Evolutionary conservation across 2,797 vertebrate genomes (phyloP).

Genomic region (Holocentrus rufus): DNA sequence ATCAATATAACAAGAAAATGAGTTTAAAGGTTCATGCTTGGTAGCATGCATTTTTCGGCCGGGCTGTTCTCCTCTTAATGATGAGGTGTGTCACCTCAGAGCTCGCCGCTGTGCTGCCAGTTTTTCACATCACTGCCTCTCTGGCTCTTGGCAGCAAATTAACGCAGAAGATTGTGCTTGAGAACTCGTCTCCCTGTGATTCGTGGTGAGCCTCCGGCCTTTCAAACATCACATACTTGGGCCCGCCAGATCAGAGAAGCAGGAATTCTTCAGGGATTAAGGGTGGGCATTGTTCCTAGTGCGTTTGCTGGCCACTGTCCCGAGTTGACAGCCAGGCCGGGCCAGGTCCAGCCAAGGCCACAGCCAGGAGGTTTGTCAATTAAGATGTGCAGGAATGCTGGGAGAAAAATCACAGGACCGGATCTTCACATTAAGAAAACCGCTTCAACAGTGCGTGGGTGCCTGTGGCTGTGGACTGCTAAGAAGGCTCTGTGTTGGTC

Average conservation of each 20-base stretch:
- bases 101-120: slow-evolving; percentile 38
- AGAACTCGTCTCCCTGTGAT: slow-evolving; percentile 71
- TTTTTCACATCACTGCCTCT: slow-evolving; percentile 67
- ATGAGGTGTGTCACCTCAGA: slow-evolving; percentile 47
- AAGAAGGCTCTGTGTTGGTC: neutral
- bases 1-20: slow-evolving; percentile 16
- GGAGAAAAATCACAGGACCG: slow-evolving; percentile 54
- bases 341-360: slow-evolving; percentile 53
- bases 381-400: slow-evolving; percentile 76
- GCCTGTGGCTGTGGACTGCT: slow-evolving; percentile 7
- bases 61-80: slow-evolving; percentile 46
- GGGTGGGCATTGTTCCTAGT: slow-evolving; percentile 76
- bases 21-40: slow-evolving; percentile 43
- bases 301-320: slow-evolving; percentile 70
- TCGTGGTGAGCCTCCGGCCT: slow-evolving; percentile 68
- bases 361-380: slow-evolving; percentile 71
- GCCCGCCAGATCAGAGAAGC: slow-evolving; percentile 75
- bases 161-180: slow-evolving; percentile 63
- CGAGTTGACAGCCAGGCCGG: slow-evolving; percentile 68
- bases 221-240: slow-evolving; percentile 76
- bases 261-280: slow-evolving; percentile 83
- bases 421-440: slow-evolving; percentile 49
- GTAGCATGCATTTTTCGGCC: slow-evolving; percentile 48
- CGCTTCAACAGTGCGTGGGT: slow-evolving; percentile 26
- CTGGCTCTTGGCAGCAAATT: slow-evolving; percentile 66